Percentiles rank a stretch among this genome's conserved stretches.
Evolutionary conservation across 2,888 invertebrate genomes (phyloP).

Genomic region (Synanthedon vespiformis): DNA sequence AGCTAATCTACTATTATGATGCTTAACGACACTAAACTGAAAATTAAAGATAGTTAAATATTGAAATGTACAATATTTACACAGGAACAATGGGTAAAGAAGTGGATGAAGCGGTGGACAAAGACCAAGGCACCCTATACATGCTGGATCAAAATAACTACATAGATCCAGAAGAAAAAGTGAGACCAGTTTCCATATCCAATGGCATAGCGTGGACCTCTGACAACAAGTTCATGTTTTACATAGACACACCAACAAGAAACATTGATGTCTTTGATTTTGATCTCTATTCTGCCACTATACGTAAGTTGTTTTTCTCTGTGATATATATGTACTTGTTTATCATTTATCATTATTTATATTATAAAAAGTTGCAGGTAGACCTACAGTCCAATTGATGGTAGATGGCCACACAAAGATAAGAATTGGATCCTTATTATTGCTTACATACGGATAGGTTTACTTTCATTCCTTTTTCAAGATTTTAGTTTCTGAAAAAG

Average conservation of each 20-base stretch:
- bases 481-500: too few relatives aligned
- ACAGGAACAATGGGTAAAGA: conserved; percentile 76
- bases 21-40: too few relatives aligned
- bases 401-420: too few relatives aligned
- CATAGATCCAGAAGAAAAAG: conserved; percentile 32
- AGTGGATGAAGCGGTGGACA: conserved; percentile 44
- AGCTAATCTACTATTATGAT: too few relatives aligned
- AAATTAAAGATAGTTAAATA: too few relatives aligned
- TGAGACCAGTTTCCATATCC: conserved; percentile 74
- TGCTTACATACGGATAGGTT: too few relatives aligned
- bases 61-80: neutral
- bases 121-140: conserved; percentile 72
- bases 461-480: too few relatives aligned
- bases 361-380: neutral
- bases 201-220: conserved; percentile 84
- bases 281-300: conserved; percentile 66
- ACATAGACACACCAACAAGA: conserved; percentile 78
- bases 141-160: conserved; percentile 54
- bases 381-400: too few relatives aligned
- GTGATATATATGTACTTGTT: neutral
- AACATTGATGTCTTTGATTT: conserved; percentile 79
- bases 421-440: too few relatives aligned
- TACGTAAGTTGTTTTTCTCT: conserved; percentile 59
- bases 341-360: neutral
- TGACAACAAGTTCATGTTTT: conserved; percentile 79